Conservation (phyloP, 2,113 vertebrate species). For the Mobula birostris region DNA sequence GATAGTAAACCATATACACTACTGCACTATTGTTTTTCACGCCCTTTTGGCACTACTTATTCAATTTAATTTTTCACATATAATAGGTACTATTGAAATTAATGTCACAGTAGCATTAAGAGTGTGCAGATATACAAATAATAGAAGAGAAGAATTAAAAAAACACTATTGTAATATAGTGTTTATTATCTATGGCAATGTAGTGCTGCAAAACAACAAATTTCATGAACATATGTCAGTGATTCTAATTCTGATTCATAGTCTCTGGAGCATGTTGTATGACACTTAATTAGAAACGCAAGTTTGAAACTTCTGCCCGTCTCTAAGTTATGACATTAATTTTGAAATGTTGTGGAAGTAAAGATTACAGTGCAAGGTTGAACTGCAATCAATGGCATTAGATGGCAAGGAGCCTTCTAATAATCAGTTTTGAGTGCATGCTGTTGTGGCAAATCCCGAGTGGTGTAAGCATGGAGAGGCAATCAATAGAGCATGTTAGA, state of each 20-base stretch:
- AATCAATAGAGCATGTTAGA: constrained; percentile 2
- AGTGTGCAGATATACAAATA: too few species aligned
- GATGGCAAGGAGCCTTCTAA: not conserved
- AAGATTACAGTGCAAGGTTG: not conserved
- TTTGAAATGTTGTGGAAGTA: not conserved
- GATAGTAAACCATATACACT: too few species aligned
- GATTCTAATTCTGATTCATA: not conserved
- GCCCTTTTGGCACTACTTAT: too few species aligned
- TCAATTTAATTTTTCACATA: too few species aligned
- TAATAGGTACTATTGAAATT: too few species aligned
- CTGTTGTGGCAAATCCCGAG: not conserved
- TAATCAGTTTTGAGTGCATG: not conserved
- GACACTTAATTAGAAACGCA: not conserved
- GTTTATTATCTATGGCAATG: too few species aligned
- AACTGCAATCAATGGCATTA: not conserved
- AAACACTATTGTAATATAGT: too few species aligned
- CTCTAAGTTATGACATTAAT: constrained; percentile 18
- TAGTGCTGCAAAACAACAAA: too few species aligned
- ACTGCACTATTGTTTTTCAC: too few species aligned
- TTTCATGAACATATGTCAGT: too few species aligned
- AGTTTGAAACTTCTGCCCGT: not conserved
- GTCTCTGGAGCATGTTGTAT: not conserved
- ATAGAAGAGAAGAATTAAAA: too few species aligned
- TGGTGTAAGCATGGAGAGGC: not conserved
- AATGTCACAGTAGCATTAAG: too few species aligned